Evolutionary conservation across 2,888 invertebrate species (phyloP), one percentile per base, ranked within the genome.

Genomic region (Diaprepes abbreviatus): DNA sequence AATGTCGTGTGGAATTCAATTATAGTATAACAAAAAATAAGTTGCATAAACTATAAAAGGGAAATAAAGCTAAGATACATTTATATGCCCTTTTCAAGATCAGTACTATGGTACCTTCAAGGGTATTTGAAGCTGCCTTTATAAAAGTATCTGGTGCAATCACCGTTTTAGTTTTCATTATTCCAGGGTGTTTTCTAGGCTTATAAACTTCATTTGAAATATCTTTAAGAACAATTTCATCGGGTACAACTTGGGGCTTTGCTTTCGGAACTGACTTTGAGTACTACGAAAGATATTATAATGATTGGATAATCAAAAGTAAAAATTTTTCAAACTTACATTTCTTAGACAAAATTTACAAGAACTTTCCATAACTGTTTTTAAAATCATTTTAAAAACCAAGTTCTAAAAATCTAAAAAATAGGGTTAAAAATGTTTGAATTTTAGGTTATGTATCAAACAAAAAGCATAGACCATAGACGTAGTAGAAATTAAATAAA

Each of bases 181-280:
- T 86, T 21, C 95, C 95, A 0, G 93, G 92, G 84, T 95, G 94
- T 66, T 89, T 87, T 58, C 89, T 87, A 0, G 92, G 90, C 81
- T 92, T 92, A 14, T 86, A 78, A 70, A 83, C 84, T 66, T 87
- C 82, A 33, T 87, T 86, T 50, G 87, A 85, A 45, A 91, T 85
- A 74, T 83, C 83, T 28, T 86, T 84, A 60, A 85, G 82, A 2
- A 90, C 78, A 50, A 77, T 82, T 21, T 86, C 82, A 74, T 88
- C 87, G n/a, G 90, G 83, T 74, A 86, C 84, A 0, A 88, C 85
- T n/a, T 40, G n/a, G 2, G 38, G 64, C 43, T 58, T 67, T 6
- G 66, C 14, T 3, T 45, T 48, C 1, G 14, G 5, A 9, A 7
- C 50, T 5, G 28, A 16, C 10, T 50, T 60, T 14, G 55, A 55